Percentiles rank a stretch among this genome's conserved stretches.
phyloP scores from a whole-genome alignment of 2,888 invertebrate genomes.

The Rhamphomyia laevipes region DNA sequence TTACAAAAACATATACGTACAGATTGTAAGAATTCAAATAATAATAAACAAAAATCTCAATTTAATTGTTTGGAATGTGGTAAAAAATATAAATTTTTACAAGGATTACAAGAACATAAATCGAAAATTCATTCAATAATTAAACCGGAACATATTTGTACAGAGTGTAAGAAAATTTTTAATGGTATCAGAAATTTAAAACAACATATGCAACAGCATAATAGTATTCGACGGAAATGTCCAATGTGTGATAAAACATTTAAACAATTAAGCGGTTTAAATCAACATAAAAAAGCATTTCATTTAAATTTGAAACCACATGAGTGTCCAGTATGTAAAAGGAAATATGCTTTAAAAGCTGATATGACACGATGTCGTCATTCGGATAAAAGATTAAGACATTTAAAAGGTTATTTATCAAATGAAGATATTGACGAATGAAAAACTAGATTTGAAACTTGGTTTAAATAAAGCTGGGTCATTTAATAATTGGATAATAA shows the following conservation, averaged over 20 bases:
- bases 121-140: too few relatives aligned
- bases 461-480: too few relatives aligned
- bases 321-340: constrained; percentile 30
- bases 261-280: constrained; percentile 32
- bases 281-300: constrained; percentile 33
- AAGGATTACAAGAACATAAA: constrained; percentile 12
- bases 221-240: constrained; percentile 25
- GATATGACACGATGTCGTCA: constrained; percentile 36
- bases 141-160: constrained; percentile 9
- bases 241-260: constrained; percentile 30
- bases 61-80: constrained; percentile 14
- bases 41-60: too few relatives aligned
- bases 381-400: constrained; percentile 16
- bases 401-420: too few relatives aligned
- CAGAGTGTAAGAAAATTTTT: constrained; percentile 15
- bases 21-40: too few relatives aligned
- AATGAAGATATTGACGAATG: too few relatives aligned
- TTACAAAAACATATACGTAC: constrained; percentile 13
- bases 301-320: constrained; percentile 34
- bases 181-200: constrained; percentile 20
- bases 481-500: too few relatives aligned
- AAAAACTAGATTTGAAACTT: too few relatives aligned
- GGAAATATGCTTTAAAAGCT: constrained; percentile 32
- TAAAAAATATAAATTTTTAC: constrained; percentile 10
- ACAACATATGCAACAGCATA: constrained; percentile 34